Evolutionary conservation across 2,888 invertebrate genomes (phyloP).

Genomic region (Acanthosepion lycidas): DNA sequence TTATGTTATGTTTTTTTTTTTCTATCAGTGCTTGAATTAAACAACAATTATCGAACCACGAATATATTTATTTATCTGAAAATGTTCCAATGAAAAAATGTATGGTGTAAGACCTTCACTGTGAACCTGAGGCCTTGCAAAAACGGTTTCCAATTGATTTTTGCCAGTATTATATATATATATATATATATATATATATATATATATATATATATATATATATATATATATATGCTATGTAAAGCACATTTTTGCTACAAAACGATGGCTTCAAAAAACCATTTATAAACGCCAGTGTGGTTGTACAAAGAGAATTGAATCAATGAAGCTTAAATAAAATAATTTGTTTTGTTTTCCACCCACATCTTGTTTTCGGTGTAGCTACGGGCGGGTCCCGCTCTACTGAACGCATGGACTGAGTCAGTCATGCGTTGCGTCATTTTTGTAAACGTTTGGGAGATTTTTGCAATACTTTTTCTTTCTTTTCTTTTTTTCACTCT

Average conservation of each 20-base stretch:
- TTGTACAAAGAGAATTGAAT: not conserved
- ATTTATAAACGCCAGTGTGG: not conserved
- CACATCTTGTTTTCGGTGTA: not conserved
- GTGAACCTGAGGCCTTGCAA: no score
- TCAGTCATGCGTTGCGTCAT: not conserved
- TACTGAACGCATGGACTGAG: not conserved
- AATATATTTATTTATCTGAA: no score
- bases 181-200: no score
- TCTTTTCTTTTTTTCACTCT: not conserved
- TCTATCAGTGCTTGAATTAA: no score
- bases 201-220: no score
- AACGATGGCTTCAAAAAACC: not conserved
- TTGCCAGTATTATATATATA: no score
- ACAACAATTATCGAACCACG: no score
- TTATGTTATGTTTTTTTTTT: no score
- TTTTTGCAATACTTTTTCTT: not conserved
- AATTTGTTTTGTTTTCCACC: slow-evolving; percentile 10
- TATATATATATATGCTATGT: no score
- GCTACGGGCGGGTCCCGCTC: not conserved
- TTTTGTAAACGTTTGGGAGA: not conserved
- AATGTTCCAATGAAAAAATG: no score
- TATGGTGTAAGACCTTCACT: no score
- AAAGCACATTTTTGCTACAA: not conserved
- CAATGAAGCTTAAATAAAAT: not conserved
- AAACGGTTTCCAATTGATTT: no score